Evolutionary conservation across 2,888 invertebrate genomes (phyloP).

Genomic region (Drosophila anomalipes): DNA sequence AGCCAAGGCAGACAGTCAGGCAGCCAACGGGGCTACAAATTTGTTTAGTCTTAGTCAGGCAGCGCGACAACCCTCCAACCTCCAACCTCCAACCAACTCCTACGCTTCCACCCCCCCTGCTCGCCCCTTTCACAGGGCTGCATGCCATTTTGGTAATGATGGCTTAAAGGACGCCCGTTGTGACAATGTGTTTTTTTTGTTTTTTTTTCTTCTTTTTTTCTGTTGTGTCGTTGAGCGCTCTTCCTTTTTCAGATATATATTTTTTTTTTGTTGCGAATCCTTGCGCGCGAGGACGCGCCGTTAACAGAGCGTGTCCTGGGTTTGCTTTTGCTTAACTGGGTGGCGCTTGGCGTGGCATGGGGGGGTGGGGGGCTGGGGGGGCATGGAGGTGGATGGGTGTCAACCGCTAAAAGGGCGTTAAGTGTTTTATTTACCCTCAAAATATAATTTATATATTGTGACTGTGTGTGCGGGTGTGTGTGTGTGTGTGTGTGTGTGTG

Average conservation of each 20-base stretch:
- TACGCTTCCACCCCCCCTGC: not conserved
- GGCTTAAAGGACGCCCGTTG: constrained; percentile 76
- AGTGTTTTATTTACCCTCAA: constrained; percentile 80
- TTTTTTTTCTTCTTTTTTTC: constrained; percentile 16
- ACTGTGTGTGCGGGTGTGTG: constrained; percentile 24
- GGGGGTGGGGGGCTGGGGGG: too few relatives aligned
- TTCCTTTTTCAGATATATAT: not conserved
- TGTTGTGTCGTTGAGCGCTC: constrained; percentile 1
- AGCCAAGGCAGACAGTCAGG: constrained; percentile 40
- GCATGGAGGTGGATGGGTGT: constrained; percentile 41
- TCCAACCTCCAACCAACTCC: not conserved
- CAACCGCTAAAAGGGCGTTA: constrained; percentile 81
- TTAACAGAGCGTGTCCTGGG: constrained; percentile 76
- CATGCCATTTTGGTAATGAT: constrained; percentile 77
- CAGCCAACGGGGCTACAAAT: constrained; percentile 62
- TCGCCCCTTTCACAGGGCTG: constrained; percentile 27
- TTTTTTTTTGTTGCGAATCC: constrained; percentile 35
- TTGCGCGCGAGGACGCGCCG: constrained; percentile 68
- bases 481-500: constrained; percentile 33
- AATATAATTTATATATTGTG: constrained; percentile 78
- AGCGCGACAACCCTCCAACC: not conserved
- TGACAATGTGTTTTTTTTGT: constrained; percentile 67
- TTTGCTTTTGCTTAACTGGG: constrained; percentile 50
- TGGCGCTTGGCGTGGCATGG: constrained; percentile 4
- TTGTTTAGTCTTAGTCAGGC: constrained; percentile 77